Base-by-base conservation (phyloP, 2,113 vertebrate species). In the Corynorhinus townsendii region DNA sequence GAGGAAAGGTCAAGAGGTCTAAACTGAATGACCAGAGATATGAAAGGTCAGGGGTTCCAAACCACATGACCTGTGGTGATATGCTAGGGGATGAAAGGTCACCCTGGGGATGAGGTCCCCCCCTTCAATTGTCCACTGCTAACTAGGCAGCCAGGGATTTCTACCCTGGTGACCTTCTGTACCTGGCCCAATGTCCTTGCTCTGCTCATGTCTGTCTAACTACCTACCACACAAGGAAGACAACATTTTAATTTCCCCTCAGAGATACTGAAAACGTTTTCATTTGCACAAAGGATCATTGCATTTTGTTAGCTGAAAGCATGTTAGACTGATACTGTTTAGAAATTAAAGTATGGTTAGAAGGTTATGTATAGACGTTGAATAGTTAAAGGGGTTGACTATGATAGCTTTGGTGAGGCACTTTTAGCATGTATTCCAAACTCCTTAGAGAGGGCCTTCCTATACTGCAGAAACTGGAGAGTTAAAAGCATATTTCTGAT, bases 221-320 rank as follows among this genome's bases (percentile, higher is more conserved):
- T 64, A 15, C 62, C 28, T 64, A 64, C 6, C 62, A 64, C 28
- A 64, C 2, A 64, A 64, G 62, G 28, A 64, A 64, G 62, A 64
- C 59, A 62, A 68, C 40, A 80, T 93, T 71, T 33, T 30, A 62
- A 62, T 80, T 88, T 93, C 33, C 17, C 24, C 14, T 64, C 28
- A 38, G 24, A 80, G 20, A 87, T 17, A 68, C 12, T 30, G 30
- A 86, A 28, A 35, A 54, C 30, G 28, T 89, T 94, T 86, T 66
- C 11, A 77, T 82, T 94, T 87, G 45, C 26, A 86, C 26, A 73
- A 82, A 93, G 38, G 33, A 91, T 33, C n/a, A 38, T 12, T 43
- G 20, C 24, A 68, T 84, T 95, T 66, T 79, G 11, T 89, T 79
- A 91, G 19, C 26, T 86, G n/a, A 89, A 91, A 93, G 35, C 45